Evolutionary conservation across 2,113 vertebrate species (phyloP).

Genomic region (Rana temporaria): DNA sequence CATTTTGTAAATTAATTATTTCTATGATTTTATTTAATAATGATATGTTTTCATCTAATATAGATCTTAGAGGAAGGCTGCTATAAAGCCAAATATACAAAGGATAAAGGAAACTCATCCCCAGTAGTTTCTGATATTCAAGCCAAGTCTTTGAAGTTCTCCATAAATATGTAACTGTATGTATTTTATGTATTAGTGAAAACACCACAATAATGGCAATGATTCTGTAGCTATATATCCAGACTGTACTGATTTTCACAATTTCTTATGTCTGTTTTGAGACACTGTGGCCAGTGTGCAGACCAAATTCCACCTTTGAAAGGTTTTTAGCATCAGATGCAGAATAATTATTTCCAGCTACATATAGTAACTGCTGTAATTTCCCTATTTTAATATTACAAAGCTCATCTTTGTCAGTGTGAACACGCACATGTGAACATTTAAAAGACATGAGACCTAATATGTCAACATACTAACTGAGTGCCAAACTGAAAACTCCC

Average conservation of each 20-base stretch:
- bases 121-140: conserved; percentile 37
- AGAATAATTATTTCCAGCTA: too few species aligned
- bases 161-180: conserved; percentile 10
- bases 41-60: conserved; percentile 38
- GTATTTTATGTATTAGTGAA: conserved; percentile 27
- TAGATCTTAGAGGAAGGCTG: conserved; percentile 37
- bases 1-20: conserved; percentile 37
- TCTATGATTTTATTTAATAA: conserved; percentile 34
- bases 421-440: too few species aligned
- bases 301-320: background rate
- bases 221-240: background rate
- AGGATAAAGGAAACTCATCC: conserved; percentile 9
- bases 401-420: too few species aligned
- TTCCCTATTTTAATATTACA: too few species aligned
- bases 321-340: too few species aligned
- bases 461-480: too few species aligned
- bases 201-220: background rate
- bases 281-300: background rate
- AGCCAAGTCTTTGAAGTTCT: conserved; percentile 28
- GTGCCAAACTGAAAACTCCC: too few species aligned
- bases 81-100: conserved; percentile 14
- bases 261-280: background rate
- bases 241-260: background rate
- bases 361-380: too few species aligned
- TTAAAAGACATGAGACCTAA: too few species aligned